Base-by-base conservation (phyloP, 2,797 vertebrate genomes). In the Poecilia gillii region DNA sequence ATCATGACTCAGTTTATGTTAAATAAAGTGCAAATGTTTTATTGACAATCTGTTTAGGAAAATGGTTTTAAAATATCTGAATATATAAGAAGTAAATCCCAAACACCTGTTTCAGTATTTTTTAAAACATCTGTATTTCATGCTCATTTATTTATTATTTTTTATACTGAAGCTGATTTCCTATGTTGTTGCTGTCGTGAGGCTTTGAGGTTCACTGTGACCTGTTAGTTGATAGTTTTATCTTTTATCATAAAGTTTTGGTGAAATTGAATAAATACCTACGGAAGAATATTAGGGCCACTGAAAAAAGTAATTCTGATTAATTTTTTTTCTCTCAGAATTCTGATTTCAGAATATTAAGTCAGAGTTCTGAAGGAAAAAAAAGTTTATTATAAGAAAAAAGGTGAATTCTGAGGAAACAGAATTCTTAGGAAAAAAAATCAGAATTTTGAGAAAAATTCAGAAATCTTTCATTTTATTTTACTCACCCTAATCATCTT, bases 161-260 rank as follows among this genome's bases (percentile, higher is more conserved):
- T 79, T 78, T 64, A 25, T 53, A 64, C 81, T 83, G 87, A 92
- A 89, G 78, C 85, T 88, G 81, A 86, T 91, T 45, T 89, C 74
- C 78, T 91, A 79, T 90, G 87, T 93, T 68, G 20, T 85, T 79
- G 85, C 76, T 93, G 92, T 90, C 76, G 88, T 91, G 88, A 90
- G 90, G 91, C 89, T 86, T 89, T 73, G 73, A 89, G 90, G 55
- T 91, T 88, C 85, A 82, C 81, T 83, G 76, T 90, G 68, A 93
- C 82, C 85, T 87, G 72, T 89, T 90, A 88, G 90, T 87, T 90
- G 81, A 71, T 92, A 89, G 91, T 87, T 87, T 85, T 83, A 83
- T 87, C 4, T 62, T 93, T 55, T 88, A 88, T 86, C 86, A 85
- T 55, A 88, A 62, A 79, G 23, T 76, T 86, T 87, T 84, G 81